Evolutionary conservation across 1,140 invertebrate genomes (phyloP), one percentile per base, ranked within the genome.

Genomic region (Sinella curviseta): DNA sequence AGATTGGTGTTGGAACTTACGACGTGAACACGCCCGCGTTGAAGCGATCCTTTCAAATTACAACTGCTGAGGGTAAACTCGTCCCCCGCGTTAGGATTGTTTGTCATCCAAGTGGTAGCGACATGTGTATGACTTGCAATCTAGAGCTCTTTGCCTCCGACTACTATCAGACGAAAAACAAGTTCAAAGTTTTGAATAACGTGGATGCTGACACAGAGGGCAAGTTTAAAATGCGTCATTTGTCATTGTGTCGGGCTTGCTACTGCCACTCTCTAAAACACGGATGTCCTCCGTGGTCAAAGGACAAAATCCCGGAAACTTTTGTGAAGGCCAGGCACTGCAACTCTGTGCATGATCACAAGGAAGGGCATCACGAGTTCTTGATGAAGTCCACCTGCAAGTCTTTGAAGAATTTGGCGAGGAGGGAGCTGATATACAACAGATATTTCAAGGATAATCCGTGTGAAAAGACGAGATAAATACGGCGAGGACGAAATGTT

Each of bases 301-400:
- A 33, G 31, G 28, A 70, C 26, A 14, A 30, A 33, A 30, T 70
- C 8, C 65, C 65, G 12, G 12, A 16, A 4, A 2, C 30, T 16
- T 70, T 70, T n/a, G n/a, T 33, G 12, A 70, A 70, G 65, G 65
- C 65, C 12, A 30, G 65, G 8, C 65, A 70, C 31, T 70, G 65
- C 65, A 70, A 33, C 31, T 70, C 28, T 33, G 65, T 70, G 4
- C 65, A 70, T 33, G 65, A 70, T 70, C 65, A 70, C 31, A 70
- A 31, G n/a, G 65, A 70, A 12, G 65, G 65, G 14, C 26, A 31
- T 24, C 3, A 2, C n/a, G 26, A 70, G 28, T 70, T 31, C 30
- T 30, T 70, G 28, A 70, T 8, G 3, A 70, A 33, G 31, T 24
- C 65, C 8, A 70, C 2, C 24, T 70, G 65, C 30, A 70, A 70